A percentile compares a stretch with the other conserved stretches of the same genome.
phyloP scores from a whole-genome alignment of 2,888 invertebrate species.

The Craniophora ligustri region DNA sequence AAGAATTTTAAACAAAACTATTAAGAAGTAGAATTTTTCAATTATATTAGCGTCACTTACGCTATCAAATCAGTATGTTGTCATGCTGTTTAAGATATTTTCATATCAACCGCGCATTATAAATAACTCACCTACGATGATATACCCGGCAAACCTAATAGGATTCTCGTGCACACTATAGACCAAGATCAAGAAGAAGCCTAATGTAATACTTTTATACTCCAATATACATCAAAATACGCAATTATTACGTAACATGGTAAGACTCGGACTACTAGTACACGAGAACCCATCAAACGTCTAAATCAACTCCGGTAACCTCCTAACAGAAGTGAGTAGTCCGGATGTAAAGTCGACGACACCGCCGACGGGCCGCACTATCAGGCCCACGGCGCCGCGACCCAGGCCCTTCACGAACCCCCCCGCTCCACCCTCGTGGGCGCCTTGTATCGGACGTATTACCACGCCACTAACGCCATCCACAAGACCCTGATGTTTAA shows the following conservation, averaged over 20 bases:
- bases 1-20: too few species aligned
- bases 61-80: too few species aligned
- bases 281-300: constrained; percentile 14
- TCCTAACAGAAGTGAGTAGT: constrained; percentile 74
- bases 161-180: too few species aligned
- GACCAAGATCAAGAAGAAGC: too few species aligned
- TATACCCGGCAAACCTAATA: too few species aligned
- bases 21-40: too few species aligned
- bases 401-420: constrained; percentile 76
- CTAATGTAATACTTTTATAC: too few species aligned
- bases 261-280: background rate
- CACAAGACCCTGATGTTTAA: constrained; percentile 71
- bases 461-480: constrained; percentile 77
- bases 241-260: background rate
- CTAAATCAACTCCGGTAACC: constrained; percentile 46
- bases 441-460: constrained; percentile 71
- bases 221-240: too few species aligned
- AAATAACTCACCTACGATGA: too few species aligned
- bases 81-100: too few species aligned
- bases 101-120: too few species aligned
- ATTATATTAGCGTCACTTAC: too few species aligned
- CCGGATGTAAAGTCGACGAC: constrained; percentile 79
- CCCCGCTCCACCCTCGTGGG: constrained; percentile 69
- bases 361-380: constrained; percentile 77
- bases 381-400: constrained; percentile 71